These are phyloP conservation scores for Stenichneumon culpator DNA, from an alignment of 2,888 invertebrate genomes.

Conservation along the genomic window DNA sequence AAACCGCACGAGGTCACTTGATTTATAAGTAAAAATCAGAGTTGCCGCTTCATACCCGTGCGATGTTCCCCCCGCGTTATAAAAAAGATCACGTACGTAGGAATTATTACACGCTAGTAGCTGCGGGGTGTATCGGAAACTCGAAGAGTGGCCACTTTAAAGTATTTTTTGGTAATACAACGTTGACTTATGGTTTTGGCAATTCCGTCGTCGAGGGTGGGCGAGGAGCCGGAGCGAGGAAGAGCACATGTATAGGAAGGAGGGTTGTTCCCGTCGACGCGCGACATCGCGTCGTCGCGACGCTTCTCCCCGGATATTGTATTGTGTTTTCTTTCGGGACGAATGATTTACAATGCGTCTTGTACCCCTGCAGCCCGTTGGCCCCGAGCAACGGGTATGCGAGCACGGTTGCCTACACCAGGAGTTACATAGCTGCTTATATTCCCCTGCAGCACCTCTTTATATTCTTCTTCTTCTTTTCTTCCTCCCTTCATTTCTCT, in stretches of 20 bases:
- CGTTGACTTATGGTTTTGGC: constrained; percentile 83
- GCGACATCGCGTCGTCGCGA: constrained; percentile 57
- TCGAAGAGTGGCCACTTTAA: constrained; percentile 82
- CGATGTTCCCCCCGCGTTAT: not conserved
- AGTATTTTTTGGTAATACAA: constrained; percentile 84
- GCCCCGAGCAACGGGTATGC: constrained; percentile 53
- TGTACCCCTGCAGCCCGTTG: constrained; percentile 77
- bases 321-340: constrained; percentile 84
- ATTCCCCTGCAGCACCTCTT: constrained; percentile 27
- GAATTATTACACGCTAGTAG: constrained; percentile 58
- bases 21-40: constrained; percentile 34
- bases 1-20: not conserved
- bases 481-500: constrained; percentile 12
- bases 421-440: constrained; percentile 22
- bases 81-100: constrained; percentile 43
- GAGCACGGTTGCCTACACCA: constrained; percentile 41
- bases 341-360: constrained; percentile 83
- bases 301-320: constrained; percentile 72
- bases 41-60: not conserved
- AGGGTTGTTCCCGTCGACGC: constrained; percentile 59
- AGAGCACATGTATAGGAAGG: constrained; percentile 23
- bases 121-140: constrained; percentile 50
- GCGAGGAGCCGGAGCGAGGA: constrained; percentile 40
- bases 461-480: constrained; percentile 8
- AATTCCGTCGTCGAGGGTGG: constrained; percentile 73